Percentiles rank a stretch among this genome's conserved stretches.
Evolutionary conservation across 1,140 invertebrate species (phyloP).

Genomic region (Drosophila kanapiae): DNA sequence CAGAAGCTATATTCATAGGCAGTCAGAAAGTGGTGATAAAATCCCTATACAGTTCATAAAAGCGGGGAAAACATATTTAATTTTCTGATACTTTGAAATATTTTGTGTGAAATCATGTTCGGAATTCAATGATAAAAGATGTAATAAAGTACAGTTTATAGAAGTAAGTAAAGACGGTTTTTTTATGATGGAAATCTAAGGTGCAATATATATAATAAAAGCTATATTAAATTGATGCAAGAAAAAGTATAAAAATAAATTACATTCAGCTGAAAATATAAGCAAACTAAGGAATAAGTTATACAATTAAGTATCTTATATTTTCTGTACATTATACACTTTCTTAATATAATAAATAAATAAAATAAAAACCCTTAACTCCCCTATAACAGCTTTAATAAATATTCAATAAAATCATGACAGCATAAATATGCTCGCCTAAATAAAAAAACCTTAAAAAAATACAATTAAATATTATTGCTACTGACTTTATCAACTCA

Average conservation of each 20-base stretch:
- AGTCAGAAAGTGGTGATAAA: neutral
- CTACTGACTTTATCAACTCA: neutral
- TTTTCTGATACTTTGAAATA: neutral
- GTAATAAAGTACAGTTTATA: neutral
- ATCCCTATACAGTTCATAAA: neutral
- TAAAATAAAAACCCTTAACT: neutral
- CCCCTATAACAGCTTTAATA: neutral
- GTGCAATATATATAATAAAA: too few relatives aligned
- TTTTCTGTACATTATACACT: too few relatives aligned
- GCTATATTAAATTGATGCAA: too few relatives aligned
- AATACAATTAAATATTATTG: neutral
- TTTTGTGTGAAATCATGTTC: neutral
- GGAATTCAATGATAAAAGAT: neutral
- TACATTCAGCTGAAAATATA: neutral
- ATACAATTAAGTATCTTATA: too few relatives aligned
- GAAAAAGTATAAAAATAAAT: too few relatives aligned
- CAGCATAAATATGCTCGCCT: neutral
- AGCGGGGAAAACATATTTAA: neutral
- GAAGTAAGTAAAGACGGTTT: neutral
- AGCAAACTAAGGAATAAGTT: too few relatives aligned
- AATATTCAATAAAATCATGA: neutral
- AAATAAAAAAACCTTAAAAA: neutral
- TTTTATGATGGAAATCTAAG: neutral
- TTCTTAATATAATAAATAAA: neutral
- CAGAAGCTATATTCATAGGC: slow-evolving; percentile 25